A percentile compares a stretch with the other conserved stretches of the same genome.
Evolutionary conservation across 2,797 vertebrate species (phyloP).

Genomic region (Kryptolebias ocellatus): DNA sequence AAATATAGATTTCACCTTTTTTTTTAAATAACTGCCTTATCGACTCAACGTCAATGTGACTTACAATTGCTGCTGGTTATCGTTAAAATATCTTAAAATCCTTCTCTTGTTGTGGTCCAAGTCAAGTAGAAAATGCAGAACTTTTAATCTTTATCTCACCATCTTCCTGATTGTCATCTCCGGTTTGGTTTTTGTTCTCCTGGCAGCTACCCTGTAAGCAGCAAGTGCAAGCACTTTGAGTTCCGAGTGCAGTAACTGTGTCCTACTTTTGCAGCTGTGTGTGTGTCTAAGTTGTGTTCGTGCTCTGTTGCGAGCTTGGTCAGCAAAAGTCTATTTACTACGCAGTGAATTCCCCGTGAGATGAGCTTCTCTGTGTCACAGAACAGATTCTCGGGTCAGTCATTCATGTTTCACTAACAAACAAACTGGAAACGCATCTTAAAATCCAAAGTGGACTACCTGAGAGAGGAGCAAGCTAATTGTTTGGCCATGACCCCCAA

Average conservation of each 20-base stretch:
- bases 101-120: slow-evolving; percentile 3
- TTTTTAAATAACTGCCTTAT: background rate
- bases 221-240: slow-evolving; percentile 49
- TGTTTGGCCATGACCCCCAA: no score
- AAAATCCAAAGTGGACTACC: background rate
- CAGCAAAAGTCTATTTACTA: slow-evolving; percentile 51
- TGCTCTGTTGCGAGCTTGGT: slow-evolving; percentile 42
- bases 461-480: background rate
- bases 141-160: slow-evolving; percentile 6
- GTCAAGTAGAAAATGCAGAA: slow-evolving; percentile 1
- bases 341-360: slow-evolving; percentile 30
- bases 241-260: slow-evolving; percentile 37
- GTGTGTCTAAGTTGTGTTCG: slow-evolving; percentile 11
- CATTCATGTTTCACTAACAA: background rate
- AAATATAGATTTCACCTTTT: background rate
- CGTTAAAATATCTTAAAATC: slow-evolving; percentile 6
- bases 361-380: slow-evolving; percentile 1
- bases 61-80: slow-evolving; percentile 11
- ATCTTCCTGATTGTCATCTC: slow-evolving; percentile 17
- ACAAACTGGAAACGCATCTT: background rate
- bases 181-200: slow-evolving; percentile 50
- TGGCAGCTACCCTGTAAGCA: slow-evolving; percentile 45
- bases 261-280: slow-evolving; percentile 64
- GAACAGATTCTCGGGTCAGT: background rate
- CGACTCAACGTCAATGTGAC: slow-evolving; percentile 2